These are phyloP conservation scores for Urechis unicinctus DNA, from an alignment of 2,888 invertebrate species.

Conservation along the genomic window DNA sequence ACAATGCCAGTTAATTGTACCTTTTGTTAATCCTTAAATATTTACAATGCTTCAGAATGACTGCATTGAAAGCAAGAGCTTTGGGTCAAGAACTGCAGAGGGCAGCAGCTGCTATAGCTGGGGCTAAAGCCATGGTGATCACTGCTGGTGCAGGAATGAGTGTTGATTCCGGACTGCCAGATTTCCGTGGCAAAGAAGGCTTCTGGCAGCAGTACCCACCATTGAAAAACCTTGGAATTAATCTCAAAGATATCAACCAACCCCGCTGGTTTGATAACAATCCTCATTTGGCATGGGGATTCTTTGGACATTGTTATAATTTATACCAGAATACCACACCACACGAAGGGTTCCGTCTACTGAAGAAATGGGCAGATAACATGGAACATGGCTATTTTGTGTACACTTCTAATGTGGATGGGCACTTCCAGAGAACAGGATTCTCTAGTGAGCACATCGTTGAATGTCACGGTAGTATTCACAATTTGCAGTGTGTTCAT, in stretches of 20 bases:
- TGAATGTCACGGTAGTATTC: conserved; percentile 20
- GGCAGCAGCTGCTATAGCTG: conserved; percentile 9
- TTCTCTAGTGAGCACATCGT: conserved; percentile 13
- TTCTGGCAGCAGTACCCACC: conserved; percentile 22
- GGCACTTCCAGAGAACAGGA: conserved; percentile 22
- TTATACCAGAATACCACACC: conserved; percentile 14
- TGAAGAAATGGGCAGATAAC: conserved; percentile 11
- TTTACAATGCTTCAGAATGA: not conserved
- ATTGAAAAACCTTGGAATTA: conserved; percentile 11
- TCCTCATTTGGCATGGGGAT: conserved; percentile 21
- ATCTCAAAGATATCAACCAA: conserved; percentile 18
- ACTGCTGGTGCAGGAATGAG: conserved; percentile 23
- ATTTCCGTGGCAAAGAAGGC: conserved; percentile 17
- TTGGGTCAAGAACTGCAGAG: not conserved
- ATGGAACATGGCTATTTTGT: conserved; percentile 16
- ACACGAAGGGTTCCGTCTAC: conserved; percentile 19
- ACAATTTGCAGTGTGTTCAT: conserved; percentile 13
- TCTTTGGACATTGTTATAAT: conserved; percentile 18
- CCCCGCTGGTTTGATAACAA: conserved; percentile 18
- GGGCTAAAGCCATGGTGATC: conserved; percentile 16
- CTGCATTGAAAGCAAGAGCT: not conserved
- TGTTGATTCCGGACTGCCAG: conserved; percentile 19
- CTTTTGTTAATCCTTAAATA: not conserved
- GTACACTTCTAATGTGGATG: conserved; percentile 23
- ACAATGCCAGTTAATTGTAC: too few species aligned